Conservation (phyloP, 2,113 vertebrate species). For the Cyprinodon variegatus region DNA sequence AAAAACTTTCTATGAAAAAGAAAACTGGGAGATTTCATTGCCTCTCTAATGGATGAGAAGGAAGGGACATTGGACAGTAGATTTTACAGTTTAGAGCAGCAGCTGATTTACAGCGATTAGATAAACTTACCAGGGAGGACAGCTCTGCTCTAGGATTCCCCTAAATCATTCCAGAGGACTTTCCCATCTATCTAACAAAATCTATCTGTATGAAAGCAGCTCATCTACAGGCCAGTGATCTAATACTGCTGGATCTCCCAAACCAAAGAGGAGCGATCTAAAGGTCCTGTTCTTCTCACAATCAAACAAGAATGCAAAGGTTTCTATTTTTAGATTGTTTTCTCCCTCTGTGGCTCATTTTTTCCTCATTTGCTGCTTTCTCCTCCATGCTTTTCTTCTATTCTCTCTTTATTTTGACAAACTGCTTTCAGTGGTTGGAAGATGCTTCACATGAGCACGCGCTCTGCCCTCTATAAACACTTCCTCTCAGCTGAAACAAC, state of each 20-base stretch:
- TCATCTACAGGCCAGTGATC: not conserved
- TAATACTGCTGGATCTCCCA: not conserved
- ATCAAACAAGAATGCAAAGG: slow-evolving; percentile 73
- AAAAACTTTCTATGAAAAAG: no score
- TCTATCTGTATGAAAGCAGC: not conserved
- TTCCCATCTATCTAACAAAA: not conserved
- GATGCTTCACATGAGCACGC: not conserved
- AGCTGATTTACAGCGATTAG: no score
- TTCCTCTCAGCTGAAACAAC: slow-evolving; percentile 43
- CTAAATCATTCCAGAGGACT: no score
- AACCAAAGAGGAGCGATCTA: slow-evolving; percentile 19
- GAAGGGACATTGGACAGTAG: no score
- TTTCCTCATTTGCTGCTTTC: not conserved
- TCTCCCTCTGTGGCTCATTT: slow-evolving; percentile 10
- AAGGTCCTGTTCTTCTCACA: slow-evolving; percentile 64
- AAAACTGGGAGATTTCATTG: no score
- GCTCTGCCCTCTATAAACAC: not conserved
- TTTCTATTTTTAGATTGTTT: slow-evolving; percentile 68
- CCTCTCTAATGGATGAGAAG: no score
- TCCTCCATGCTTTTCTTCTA: not conserved
- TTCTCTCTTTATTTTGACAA: not conserved
- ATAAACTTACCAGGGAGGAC: no score
- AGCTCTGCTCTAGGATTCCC: no score
- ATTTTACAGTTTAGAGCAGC: no score
- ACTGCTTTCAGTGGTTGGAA: not conserved